Evolutionary conservation across 1,140 invertebrate genomes (phyloP).

Genomic region (Listronotus bonariensis): DNA sequence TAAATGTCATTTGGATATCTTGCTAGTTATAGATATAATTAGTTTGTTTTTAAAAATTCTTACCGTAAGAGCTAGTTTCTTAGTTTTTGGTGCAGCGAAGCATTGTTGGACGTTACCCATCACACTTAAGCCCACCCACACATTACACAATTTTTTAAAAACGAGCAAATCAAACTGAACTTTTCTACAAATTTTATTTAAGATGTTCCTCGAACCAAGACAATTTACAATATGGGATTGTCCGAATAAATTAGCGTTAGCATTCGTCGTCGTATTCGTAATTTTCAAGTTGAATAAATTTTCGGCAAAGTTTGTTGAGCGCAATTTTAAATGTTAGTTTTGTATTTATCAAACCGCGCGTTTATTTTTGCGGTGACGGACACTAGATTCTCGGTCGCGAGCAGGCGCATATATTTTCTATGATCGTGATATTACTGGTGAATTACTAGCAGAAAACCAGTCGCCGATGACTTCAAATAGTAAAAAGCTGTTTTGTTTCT

Average conservation of each 20-base stretch:
- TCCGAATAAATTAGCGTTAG: slow-evolving; percentile 16
- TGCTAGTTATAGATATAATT: too few relatives aligned
- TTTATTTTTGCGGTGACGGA: slow-evolving; percentile 44
- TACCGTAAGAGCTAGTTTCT: slow-evolving; percentile 28
- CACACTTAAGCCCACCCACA: slow-evolving; percentile 37
- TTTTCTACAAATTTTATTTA: slow-evolving; percentile 1
- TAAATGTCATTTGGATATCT: too few relatives aligned
- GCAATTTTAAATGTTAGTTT: slow-evolving; percentile 28
- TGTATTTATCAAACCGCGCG: slow-evolving; percentile 37
- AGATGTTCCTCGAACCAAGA: slow-evolving; percentile 14
- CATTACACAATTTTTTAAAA: slow-evolving; percentile 31
- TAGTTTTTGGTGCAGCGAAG: slow-evolving; percentile 45
- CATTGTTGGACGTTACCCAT: slow-evolving; percentile 51
- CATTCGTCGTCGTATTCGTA: slow-evolving; percentile 7
- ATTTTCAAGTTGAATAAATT: slow-evolving; percentile 20
- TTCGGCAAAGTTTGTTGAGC: slow-evolving; percentile 7
- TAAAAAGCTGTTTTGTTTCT: slow-evolving; percentile 14
- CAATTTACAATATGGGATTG: slow-evolving; percentile 12
- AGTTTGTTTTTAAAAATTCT: slow-evolving; percentile 1
- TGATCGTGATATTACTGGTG: neutral
- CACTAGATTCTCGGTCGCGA: slow-evolving; percentile 4
- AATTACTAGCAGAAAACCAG: slow-evolving; percentile 13
- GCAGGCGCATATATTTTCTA: slow-evolving; percentile 20
- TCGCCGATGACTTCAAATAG: neutral
- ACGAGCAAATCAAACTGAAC: slow-evolving; percentile 2